phyloP scores from a whole-genome alignment of 2,113 vertebrate genomes.

The Periophthalmodon schlosseri region DNA sequence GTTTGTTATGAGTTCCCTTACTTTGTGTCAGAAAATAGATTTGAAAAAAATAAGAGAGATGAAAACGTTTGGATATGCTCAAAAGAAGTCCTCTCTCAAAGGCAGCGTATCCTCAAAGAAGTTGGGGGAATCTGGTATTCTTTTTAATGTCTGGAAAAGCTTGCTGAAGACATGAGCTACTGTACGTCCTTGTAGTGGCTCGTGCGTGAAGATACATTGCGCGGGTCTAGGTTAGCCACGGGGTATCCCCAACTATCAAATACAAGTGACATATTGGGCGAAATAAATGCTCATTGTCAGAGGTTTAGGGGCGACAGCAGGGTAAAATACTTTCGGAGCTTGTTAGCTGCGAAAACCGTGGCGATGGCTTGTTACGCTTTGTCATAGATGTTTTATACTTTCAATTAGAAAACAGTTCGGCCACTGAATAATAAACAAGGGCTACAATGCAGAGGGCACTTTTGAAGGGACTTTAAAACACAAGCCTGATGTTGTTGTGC shows the following conservation, averaged over 20 bases:
- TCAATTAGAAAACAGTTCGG: slow-evolving; percentile 41
- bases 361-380: slow-evolving; percentile 15
- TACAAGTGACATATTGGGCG: slow-evolving; percentile 42
- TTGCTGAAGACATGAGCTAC: slow-evolving; percentile 70
- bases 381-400: slow-evolving; percentile 42
- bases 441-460: slow-evolving; percentile 20
- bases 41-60: slow-evolving; percentile 64
- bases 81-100: slow-evolving; percentile 80
- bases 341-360: slow-evolving; percentile 26
- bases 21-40: slow-evolving; percentile 67
- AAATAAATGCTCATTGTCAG: slow-evolving; percentile 26
- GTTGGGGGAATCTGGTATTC: slow-evolving; percentile 77
- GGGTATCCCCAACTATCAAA: slow-evolving; percentile 47
- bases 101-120: slow-evolving; percentile 79
- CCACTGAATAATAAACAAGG: slow-evolving; percentile 33
- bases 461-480: slow-evolving; percentile 45
- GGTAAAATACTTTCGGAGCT: slow-evolving; percentile 34
- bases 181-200: slow-evolving; percentile 71
- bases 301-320: slow-evolving; percentile 16
- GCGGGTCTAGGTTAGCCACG: slow-evolving; percentile 50
- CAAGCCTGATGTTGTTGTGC: slow-evolving; percentile 41
- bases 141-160: slow-evolving; percentile 80
- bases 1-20: slow-evolving; percentile 65
- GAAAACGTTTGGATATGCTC: slow-evolving; percentile 79
- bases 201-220: slow-evolving; percentile 63